Evolutionary conservation across 2,797 vertebrate species (phyloP).

Genomic region (Typhlichthys eigenmanni): DNA sequence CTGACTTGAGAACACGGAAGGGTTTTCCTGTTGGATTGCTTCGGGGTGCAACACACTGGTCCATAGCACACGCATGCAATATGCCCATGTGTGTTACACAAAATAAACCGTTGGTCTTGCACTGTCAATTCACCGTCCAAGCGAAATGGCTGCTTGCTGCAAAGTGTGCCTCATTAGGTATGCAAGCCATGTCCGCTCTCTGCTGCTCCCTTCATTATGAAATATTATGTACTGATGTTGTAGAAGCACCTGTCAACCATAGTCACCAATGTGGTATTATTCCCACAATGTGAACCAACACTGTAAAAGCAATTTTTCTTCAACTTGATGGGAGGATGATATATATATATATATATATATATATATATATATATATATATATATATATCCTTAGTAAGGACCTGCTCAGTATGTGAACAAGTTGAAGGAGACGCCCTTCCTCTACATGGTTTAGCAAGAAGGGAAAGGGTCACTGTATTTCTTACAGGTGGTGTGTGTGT

Average conservation of each 20-base stretch:
- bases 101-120: slow-evolving; percentile 28
- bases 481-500: slow-evolving; percentile 33
- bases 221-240: slow-evolving; percentile 36
- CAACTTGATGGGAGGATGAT: no score
- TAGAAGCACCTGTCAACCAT: slow-evolving; percentile 37
- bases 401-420: no score
- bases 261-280: slow-evolving; percentile 46
- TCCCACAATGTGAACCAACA: slow-evolving; percentile 35
- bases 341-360: no score
- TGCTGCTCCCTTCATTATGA: slow-evolving; percentile 30
- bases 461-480: slow-evolving; percentile 9
- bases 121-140: slow-evolving; percentile 29
- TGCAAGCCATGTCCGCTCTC: slow-evolving; percentile 48
- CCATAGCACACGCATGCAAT: neutral
- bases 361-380: no score
- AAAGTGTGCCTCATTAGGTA: slow-evolving; percentile 48
- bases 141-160: slow-evolving; percentile 52
- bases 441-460: no score
- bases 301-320: no score
- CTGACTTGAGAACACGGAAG: slow-evolving; percentile 24
- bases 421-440: no score
- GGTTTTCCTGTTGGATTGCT: slow-evolving; percentile 18
- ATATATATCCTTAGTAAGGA: no score
- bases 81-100: slow-evolving; percentile 12
- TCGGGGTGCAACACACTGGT: neutral